Base-by-base conservation (phyloP, 2,888 invertebrate species). In the Drosophila kokeensis region DNA sequence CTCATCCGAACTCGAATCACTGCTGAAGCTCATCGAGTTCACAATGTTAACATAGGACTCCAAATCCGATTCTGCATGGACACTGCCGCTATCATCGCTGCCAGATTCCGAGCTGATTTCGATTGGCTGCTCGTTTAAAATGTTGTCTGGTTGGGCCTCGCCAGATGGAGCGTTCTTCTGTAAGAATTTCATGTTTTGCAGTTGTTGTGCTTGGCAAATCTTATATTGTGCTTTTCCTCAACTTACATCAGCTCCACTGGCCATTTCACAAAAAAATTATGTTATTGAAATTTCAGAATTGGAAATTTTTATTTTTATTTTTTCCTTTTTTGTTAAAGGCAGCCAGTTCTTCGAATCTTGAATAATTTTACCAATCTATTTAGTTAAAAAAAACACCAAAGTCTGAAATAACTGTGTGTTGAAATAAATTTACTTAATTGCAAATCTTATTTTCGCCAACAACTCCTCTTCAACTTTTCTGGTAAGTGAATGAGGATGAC, bases 71-170 rank as follows among this genome's bases (percentile, higher is more conserved):
- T 30, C 21, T 0, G 15, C 15, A 1, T n/a, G 42, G 30, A 50
- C 71, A n/a, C 48, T 63, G n/a, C 3, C 36, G n/a, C 55, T 60
- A 3, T 40, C 53, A 10, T 18, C 77, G 8, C 45, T n/a, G 58
- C 67, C 65, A 1, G 77, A 77, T 0, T 78, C 78, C 3, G 78
- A 78, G 52, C 78, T 78, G 21, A 78, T 78, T 59, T 78, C 78
- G 11, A 78, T 75, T 42, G 75, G 79, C 30, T 71, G 71, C 40
- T 75, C 77, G 48, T 67, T 79, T 2, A 70, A 30, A 32, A 73
- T 65, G 27, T 78, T 57, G 32, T 73, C 58, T 21, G 58, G 54
- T 4, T 42, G 29, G 2, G 15, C 53, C 13, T 53, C 76, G 40
- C 34, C 73, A 77, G 32, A 40, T 73, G 73, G 73, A 76, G 63